A percentile compares a stretch with the other conserved stretches of the same genome.
Conservation (phyloP, 2,113 vertebrate genomes). For the Plecotus auritus region DNA sequence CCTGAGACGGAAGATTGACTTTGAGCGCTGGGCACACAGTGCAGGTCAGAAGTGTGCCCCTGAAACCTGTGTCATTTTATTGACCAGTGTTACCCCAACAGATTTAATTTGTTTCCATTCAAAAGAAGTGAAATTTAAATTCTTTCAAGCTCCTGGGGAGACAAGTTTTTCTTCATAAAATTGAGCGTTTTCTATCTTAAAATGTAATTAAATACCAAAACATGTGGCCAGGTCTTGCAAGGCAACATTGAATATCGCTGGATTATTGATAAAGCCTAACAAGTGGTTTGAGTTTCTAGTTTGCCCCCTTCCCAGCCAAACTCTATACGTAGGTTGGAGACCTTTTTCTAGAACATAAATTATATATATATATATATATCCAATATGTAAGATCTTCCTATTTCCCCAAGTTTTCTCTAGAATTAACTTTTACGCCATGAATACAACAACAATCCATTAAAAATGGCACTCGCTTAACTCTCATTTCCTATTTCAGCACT, state of each 20-base stretch:
- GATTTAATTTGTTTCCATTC: background rate
- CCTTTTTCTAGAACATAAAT: background rate
- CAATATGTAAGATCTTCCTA: background rate
- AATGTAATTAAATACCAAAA: background rate
- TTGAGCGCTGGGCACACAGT: background rate
- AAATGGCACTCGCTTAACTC: background rate
- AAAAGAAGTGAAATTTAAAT: background rate
- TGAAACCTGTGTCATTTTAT: background rate
- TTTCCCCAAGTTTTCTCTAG: background rate
- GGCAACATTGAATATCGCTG: background rate
- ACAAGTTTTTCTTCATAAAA: background rate
- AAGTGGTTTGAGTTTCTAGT: background rate
- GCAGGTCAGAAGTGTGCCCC: background rate
- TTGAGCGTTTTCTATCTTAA: background rate
- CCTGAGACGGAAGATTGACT: background rate
- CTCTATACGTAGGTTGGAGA: background rate
- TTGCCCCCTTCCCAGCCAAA: background rate
- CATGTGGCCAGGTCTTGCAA: background rate
- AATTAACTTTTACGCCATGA: background rate
- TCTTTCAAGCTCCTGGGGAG: background rate
- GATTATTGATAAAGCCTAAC: background rate
- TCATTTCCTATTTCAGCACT: background rate
- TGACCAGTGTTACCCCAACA: background rate
- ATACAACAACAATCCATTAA: background rate
- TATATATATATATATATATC: background rate